Conservation (phyloP, 2,797 vertebrate species). For the Thamnophis elegans region DNA sequence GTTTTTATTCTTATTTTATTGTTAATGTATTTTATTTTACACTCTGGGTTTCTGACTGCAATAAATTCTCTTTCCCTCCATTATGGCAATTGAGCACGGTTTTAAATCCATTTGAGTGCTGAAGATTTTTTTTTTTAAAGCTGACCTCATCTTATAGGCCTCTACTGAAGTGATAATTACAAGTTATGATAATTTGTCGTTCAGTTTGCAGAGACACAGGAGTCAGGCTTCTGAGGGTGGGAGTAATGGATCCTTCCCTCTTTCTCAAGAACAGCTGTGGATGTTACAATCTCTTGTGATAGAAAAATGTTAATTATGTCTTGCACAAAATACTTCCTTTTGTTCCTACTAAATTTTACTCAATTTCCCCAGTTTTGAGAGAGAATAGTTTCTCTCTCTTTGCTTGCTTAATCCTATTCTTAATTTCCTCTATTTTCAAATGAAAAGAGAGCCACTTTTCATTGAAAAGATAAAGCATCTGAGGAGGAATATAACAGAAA, state of each 20-base stretch:
- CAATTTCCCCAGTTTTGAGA: neutral
- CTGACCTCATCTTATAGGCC: neutral
- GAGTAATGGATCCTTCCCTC: neutral
- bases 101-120: neutral
- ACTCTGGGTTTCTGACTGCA: neutral
- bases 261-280: neutral
- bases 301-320: neutral
- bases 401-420: neutral
- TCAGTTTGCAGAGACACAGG: neutral
- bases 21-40: neutral
- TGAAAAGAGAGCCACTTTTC: neutral
- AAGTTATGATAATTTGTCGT: neutral
- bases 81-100: neutral
- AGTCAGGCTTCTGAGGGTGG: neutral
- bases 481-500: neutral
- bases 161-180: neutral
- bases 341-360: neutral
- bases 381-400: neutral
- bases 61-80: neutral
- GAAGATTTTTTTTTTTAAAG: neutral
- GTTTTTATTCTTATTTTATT: neutral
- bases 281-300: neutral
- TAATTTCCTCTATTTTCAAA: neutral
- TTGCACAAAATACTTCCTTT: neutral
- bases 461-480: neutral